phyloP scores from a whole-genome alignment of 1,140 invertebrate genomes.

The Sminthurides bifidus region DNA sequence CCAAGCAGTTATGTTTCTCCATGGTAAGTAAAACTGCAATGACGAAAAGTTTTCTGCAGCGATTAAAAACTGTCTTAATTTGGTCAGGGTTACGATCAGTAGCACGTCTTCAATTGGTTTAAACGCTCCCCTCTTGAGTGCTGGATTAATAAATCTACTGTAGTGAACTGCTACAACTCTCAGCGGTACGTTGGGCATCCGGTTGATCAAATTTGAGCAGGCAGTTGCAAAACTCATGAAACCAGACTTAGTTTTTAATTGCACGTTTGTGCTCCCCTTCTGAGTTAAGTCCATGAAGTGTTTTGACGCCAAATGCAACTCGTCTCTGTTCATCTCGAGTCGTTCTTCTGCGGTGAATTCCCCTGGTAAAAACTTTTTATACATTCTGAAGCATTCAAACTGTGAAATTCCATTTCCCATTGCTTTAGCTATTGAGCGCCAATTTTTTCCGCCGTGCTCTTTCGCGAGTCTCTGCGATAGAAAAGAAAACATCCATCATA shows the following conservation, averaged over 20 bases:
- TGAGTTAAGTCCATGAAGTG: background rate
- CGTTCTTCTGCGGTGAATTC: background rate
- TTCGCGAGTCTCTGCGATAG: background rate
- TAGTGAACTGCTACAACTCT: background rate
- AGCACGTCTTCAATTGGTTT: background rate
- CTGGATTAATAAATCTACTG: background rate
- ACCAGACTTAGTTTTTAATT: no score
- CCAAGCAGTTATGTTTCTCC: background rate
- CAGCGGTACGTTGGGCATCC: background rate
- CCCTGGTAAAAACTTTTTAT: background rate
- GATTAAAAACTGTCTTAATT: slow-evolving; percentile 1
- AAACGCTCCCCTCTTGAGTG: background rate
- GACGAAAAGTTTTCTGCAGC: background rate
- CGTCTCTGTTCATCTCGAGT: background rate
- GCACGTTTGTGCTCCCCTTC: no score
- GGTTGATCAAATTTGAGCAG: background rate
- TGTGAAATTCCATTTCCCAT: background rate
- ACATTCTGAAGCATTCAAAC: slow-evolving; percentile 5
- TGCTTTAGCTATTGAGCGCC: background rate
- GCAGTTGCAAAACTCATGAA: no score
- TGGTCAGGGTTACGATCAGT: background rate
- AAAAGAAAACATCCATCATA: background rate
- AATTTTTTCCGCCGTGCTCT: background rate
- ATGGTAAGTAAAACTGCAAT: slow-evolving; percentile 1
- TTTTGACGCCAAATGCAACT: background rate